Conservation (phyloP, 2,888 invertebrate species). For the Cheilosia pagana region DNA sequence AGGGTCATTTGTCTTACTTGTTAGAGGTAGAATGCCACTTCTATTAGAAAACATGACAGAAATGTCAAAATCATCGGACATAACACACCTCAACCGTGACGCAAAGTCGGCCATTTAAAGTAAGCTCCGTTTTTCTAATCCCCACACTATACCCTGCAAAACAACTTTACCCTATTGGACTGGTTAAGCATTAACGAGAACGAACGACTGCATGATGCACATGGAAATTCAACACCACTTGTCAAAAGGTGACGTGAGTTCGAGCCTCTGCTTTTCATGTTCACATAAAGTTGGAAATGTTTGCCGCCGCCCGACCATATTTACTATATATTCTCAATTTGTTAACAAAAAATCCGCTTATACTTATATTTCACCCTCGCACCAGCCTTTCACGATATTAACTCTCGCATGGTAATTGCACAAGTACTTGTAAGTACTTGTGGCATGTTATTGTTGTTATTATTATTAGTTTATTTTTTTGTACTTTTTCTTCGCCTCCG, state of each 20-base stretch:
- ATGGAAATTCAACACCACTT: slow-evolving; percentile 48
- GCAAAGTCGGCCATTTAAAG: too few species aligned
- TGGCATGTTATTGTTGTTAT: slow-evolving; percentile 17
- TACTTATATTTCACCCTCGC: slow-evolving; percentile 46
- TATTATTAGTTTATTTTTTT: slow-evolving; percentile 36
- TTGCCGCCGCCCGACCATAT: too few species aligned
- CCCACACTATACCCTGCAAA: too few species aligned
- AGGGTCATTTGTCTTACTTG: too few species aligned
- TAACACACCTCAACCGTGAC: too few species aligned
- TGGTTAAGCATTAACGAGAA: not conserved
- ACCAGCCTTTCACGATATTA: slow-evolving; percentile 25
- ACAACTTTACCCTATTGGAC: not conserved
- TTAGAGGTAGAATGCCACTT: too few species aligned
- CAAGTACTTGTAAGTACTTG: slow-evolving; percentile 49
- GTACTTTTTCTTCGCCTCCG: slow-evolving; percentile 24
- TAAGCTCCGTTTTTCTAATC: too few species aligned
- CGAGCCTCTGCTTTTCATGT: slow-evolving; percentile 20
- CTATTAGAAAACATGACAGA: too few species aligned
- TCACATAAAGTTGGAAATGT: too few species aligned
- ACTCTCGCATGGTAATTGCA: slow-evolving; percentile 53
- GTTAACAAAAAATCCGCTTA: slow-evolving; percentile 57
- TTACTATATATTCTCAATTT: slow-evolving; percentile 6
- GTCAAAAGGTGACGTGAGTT: slow-evolving; percentile 33
- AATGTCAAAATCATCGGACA: too few species aligned
- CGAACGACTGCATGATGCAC: not conserved